These are phyloP conservation scores for Eulimnadia texana DNA, from an alignment of 1,140 invertebrate species.

Conservation along the genomic window DNA sequence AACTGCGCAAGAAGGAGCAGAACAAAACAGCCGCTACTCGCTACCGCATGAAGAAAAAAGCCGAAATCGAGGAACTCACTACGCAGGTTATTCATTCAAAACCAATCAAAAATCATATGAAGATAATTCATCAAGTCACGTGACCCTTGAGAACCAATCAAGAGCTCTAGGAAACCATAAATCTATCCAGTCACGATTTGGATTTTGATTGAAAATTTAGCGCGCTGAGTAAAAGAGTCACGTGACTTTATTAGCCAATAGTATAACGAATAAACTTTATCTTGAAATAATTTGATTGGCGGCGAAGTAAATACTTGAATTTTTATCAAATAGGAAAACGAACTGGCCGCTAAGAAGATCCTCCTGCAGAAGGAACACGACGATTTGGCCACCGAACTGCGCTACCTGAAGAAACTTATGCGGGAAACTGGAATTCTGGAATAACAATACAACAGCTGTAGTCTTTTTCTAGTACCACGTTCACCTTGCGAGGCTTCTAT, in stretches of 20 bases:
- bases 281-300: no score
- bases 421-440: conserved; percentile 42
- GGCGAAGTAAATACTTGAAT: neutral
- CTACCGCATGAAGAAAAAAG: conserved; percentile 81
- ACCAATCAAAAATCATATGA: neutral
- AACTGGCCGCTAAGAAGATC: conserved; percentile 47
- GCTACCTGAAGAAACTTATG: conserved; percentile 72
- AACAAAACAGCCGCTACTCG: conserved; percentile 90
- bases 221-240: no score
- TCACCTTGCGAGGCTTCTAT: no score
- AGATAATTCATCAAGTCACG: neutral
- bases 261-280: no score
- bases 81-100: no score
- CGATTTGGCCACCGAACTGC: conserved; percentile 61
- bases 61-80: conserved; percentile 45
- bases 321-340: conserved; percentile 52
- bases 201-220: no score
- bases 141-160: no score
- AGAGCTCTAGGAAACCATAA: no score
- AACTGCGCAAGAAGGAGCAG: conserved; percentile 75
- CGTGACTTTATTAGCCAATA: no score
- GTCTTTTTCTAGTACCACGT: no score
- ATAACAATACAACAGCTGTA: no score
- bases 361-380: conserved; percentile 50
- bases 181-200: no score